Evolutionary conservation across 2,113 vertebrate genomes (phyloP).

Genomic region (Pleuronectes platessa): DNA sequence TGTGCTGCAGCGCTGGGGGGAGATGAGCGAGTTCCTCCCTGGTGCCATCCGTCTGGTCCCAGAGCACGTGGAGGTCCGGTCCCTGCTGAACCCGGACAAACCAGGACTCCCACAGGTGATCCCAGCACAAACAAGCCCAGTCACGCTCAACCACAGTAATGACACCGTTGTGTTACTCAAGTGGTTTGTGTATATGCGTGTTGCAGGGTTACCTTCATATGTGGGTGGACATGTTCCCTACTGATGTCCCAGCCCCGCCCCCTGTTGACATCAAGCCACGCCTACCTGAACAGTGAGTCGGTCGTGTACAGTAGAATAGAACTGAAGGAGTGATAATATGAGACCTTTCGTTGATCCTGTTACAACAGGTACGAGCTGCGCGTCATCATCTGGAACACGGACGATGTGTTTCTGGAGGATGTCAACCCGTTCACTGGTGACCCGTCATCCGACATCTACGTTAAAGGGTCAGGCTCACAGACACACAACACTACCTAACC

Average conservation of each 20-base stretch:
- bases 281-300: conserved; percentile 86
- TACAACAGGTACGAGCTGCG: conserved; percentile 89
- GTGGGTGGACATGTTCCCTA: conserved; percentile 97
- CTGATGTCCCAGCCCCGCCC: conserved; percentile 87
- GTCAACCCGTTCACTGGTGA: conserved; percentile 92
- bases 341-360: conserved; percentile 13
- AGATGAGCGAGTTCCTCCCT: conserved; percentile 87
- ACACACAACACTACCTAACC: not conserved
- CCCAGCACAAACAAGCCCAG: no score
- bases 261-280: conserved; percentile 92
- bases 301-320: not conserved
- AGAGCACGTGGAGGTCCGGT: conserved; percentile 90
- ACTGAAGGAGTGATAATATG: not conserved
- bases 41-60: conserved; percentile 87
- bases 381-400: conserved; percentile 95
- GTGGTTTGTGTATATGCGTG: conserved; percentile 6
- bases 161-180: not conserved
- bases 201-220: conserved; percentile 91
- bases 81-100: conserved; percentile 84
- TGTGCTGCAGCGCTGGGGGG: conserved; percentile 89
- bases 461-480: conserved; percentile 86
- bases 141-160: not conserved
- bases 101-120: conserved; percentile 90
- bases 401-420: conserved; percentile 91
- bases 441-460: conserved; percentile 92